Percentiles rank a stretch among this genome's conserved stretches.
These are phyloP conservation scores for Sebastes diaconus DNA, from an alignment of 2,797 vertebrate genomes.

Conservation along the genomic window DNA sequence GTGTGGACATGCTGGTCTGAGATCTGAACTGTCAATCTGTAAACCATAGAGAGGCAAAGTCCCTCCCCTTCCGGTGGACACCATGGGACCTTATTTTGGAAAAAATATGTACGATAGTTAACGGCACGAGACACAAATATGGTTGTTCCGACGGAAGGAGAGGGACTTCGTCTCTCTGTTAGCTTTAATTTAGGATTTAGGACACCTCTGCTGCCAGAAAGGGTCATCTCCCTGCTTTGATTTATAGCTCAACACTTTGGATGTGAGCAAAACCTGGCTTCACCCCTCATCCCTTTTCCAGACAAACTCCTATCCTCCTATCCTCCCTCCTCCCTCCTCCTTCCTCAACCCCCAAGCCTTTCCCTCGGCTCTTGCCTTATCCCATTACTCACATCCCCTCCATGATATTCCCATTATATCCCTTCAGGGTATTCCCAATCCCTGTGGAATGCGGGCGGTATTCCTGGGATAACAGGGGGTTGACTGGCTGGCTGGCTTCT, in stretches of 20 bases:
- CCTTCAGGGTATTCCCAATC: constrained; percentile 71
- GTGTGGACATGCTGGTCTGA: not conserved
- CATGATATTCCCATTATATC: constrained; percentile 74
- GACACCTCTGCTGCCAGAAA: constrained; percentile 15
- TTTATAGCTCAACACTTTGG: constrained; percentile 38
- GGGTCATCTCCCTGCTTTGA: constrained; percentile 26
- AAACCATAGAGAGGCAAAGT: not conserved
- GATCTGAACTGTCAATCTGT: constrained; percentile 6
- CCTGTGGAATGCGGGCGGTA: constrained; percentile 52
- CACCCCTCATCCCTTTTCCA: constrained; percentile 29
- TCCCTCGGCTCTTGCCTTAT: constrained; percentile 61
- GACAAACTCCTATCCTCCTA: constrained; percentile 8
- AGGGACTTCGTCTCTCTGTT: not conserved
- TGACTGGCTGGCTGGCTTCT: constrained; percentile 55
- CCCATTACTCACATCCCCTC: constrained; percentile 66
- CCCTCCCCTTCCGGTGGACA: too few relatives aligned
- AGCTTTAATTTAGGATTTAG: constrained; percentile 10
- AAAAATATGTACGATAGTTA: too few relatives aligned
- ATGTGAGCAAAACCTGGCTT: constrained; percentile 37
- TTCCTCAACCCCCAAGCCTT: constrained; percentile 8
- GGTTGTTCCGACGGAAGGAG: too few relatives aligned
- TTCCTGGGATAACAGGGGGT: constrained; percentile 65
- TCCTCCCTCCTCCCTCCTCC: constrained; percentile 10
- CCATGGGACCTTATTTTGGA: too few relatives aligned
- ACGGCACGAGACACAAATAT: too few relatives aligned